These are phyloP conservation scores for Caenorhabditis japonica DNA, from an alignment of 2,888 invertebrate genomes.

Conservation along the genomic window DNA sequence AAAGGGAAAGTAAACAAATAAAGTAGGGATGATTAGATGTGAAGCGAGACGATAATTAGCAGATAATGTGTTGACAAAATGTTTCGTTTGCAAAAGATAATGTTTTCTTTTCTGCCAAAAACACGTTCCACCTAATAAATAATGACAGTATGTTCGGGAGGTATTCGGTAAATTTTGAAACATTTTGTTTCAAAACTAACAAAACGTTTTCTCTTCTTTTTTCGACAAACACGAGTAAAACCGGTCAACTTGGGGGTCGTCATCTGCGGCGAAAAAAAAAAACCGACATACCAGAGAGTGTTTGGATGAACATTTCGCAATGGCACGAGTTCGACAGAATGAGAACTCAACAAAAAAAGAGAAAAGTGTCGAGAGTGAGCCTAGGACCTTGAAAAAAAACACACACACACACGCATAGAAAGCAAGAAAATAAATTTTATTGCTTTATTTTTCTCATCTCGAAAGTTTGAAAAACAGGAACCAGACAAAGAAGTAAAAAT, in stretches of 20 bases:
- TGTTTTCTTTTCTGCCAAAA: too few relatives aligned
- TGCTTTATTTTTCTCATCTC: slow-evolving; percentile 1
- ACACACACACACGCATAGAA: too few relatives aligned
- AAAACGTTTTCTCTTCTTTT: slow-evolving; percentile 20
- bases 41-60: too few relatives aligned
- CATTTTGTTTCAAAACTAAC: slow-evolving; percentile 11
- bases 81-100: slow-evolving; percentile 35
- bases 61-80: too few relatives aligned
- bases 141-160: too few relatives aligned
- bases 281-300: too few relatives aligned
- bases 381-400: too few relatives aligned
- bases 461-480: not conserved
- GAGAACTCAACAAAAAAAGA: not conserved
- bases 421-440: not conserved
- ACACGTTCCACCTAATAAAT: too few relatives aligned
- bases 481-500: not conserved
- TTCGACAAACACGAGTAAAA: slow-evolving; percentile 25
- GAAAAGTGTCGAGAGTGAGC: not conserved
- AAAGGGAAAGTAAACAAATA: slow-evolving; percentile 26
- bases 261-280: too few relatives aligned
- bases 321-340: slow-evolving; percentile 27
- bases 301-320: slow-evolving; percentile 47
- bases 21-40: too few relatives aligned
- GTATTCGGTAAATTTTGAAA: too few relatives aligned
- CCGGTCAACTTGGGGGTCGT: slow-evolving; percentile 16